These are phyloP conservation scores for Cheumatopsyche charites DNA, from an alignment of 1,140 invertebrate species.

Conservation along the genomic window DNA sequence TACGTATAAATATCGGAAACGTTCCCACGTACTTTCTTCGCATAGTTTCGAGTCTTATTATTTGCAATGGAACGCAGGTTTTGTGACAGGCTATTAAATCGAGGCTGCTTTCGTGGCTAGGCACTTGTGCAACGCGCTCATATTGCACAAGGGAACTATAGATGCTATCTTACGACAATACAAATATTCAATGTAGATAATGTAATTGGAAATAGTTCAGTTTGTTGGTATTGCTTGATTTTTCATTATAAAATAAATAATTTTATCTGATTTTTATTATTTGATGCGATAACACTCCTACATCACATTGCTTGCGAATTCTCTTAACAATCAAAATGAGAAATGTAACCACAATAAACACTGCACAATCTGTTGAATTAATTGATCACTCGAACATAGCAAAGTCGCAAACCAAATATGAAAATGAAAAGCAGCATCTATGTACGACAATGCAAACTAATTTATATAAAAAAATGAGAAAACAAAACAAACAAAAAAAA, in stretches of 20 bases:
- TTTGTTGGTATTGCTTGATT: too few species aligned
- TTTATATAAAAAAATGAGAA: too few species aligned
- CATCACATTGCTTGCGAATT: too few species aligned
- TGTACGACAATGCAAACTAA: not conserved
- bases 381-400: not conserved
- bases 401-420: constrained; percentile 7
- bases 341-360: too few species aligned
- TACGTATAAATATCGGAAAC: not conserved
- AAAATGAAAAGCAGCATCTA: not conserved
- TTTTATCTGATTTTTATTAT: too few species aligned
- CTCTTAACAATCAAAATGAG: too few species aligned
- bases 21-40: constrained; percentile 21
- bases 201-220: too few species aligned
- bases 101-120: constrained; percentile 21
- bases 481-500: too few species aligned
- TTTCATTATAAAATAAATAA: too few species aligned
- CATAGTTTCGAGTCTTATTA: constrained; percentile 6
- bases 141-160: constrained; percentile 3
- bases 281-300: too few species aligned
- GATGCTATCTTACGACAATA: constrained; percentile 3
- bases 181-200: not conserved
- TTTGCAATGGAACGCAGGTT: constrained; percentile 5
- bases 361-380: too few species aligned
- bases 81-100: constrained; percentile 6
- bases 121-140: constrained; percentile 9